Evolutionary conservation across 2,113 vertebrate genomes (phyloP).

Genomic region (Seriola rivoliana): DNA sequence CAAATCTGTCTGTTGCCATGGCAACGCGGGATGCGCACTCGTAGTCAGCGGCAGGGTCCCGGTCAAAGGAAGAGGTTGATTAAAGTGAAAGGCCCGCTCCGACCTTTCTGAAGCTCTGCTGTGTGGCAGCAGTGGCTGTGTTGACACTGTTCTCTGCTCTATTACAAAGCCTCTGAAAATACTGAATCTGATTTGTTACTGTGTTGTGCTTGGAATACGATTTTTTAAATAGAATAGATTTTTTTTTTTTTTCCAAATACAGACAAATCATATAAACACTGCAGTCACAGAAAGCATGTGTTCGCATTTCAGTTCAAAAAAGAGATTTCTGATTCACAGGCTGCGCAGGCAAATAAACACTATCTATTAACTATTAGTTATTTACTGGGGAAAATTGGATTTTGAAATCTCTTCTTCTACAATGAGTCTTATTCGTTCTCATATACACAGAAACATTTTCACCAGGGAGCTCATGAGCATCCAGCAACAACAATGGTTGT

Average conservation of each 20-base stretch:
- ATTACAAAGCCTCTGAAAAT: slow-evolving; percentile 15
- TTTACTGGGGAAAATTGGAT: neutral
- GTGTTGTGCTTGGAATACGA: neutral
- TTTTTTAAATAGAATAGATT: neutral
- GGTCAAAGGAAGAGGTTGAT: slow-evolving; percentile 59
- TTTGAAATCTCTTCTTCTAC: neutral
- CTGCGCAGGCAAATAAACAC: neutral
- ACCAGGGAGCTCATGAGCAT: neutral
- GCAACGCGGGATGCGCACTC: slow-evolving; percentile 56
- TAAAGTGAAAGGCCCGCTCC: slow-evolving; percentile 38
- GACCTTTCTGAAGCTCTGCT: slow-evolving; percentile 46
- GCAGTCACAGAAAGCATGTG: slow-evolving; percentile 1
- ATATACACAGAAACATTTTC: slow-evolving; percentile 7
- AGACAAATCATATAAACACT: neutral
- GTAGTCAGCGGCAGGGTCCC: slow-evolving; percentile 18
- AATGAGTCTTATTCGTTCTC: neutral
- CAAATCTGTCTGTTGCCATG: slow-evolving; percentile 65
- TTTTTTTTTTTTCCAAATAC: slow-evolving; percentile 11
- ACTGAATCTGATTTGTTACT: neutral
- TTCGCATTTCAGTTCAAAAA: neutral
- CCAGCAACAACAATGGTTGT: neutral
- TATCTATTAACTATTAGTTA: neutral
- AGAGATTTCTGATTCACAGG: neutral
- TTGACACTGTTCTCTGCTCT: slow-evolving; percentile 13
- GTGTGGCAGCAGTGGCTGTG: neutral